Percentiles rank a stretch among this genome's conserved stretches.
Conservation (phyloP, 1,140 invertebrate species). For the Dufourea novaeangliae region DNA sequence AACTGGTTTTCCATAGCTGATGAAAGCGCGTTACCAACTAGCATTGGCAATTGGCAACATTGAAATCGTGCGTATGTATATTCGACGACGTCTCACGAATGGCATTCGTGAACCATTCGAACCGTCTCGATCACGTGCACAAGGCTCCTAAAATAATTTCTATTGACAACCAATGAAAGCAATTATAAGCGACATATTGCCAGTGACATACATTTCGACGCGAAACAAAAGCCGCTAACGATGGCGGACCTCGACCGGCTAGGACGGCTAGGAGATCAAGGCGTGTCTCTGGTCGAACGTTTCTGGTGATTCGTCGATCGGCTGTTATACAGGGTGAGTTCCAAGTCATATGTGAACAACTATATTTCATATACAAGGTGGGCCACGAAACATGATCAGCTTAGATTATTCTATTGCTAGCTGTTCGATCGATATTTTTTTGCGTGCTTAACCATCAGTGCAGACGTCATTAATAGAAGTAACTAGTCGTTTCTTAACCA, state of each 20-base stretch:
- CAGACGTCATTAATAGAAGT: no score
- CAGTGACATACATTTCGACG: constrained; percentile 56
- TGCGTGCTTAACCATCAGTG: no score
- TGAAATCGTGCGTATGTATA: not conserved
- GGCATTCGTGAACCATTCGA: not conserved
- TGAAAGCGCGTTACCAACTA: not conserved
- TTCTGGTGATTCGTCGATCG: not conserved
- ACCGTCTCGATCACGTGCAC: constrained; percentile 5
- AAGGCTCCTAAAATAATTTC: constrained; percentile 48
- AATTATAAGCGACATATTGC: constrained; percentile 58
- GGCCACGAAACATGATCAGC: no score
- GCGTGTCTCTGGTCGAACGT: not conserved
- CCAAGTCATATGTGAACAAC: no score
- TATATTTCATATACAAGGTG: no score
- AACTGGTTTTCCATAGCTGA: constrained; percentile 30
- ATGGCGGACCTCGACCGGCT: not conserved
- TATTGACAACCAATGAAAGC: constrained; percentile 58
- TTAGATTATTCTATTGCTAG: no score
- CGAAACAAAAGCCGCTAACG: constrained; percentile 31
- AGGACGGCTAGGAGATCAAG: not conserved
- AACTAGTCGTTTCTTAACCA: no score
- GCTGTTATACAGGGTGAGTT: not conserved
- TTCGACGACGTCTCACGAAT: not conserved
- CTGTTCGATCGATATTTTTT: no score
- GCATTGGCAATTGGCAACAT: not conserved